Evolutionary conservation across 2,888 invertebrate genomes (phyloP).

Genomic region (Coelinius sp.): DNA sequence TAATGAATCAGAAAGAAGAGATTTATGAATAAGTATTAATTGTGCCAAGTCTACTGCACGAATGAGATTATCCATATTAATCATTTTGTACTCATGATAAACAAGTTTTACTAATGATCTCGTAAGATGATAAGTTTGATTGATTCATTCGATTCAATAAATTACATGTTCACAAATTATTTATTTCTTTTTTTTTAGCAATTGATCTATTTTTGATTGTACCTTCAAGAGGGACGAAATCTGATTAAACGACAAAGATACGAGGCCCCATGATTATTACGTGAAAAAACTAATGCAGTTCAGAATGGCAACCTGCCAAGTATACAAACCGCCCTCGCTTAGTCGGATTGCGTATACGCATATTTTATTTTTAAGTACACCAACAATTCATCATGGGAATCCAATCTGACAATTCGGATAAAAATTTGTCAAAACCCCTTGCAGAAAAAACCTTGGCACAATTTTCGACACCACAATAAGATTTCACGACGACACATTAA

Average conservation of each 20-base stretch:
- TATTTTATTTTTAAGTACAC: slow-evolving; percentile 49
- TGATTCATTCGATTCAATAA: background rate
- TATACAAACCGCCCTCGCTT: slow-evolving; percentile 63
- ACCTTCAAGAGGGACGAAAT: background rate
- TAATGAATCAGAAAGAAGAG: background rate
- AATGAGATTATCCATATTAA: background rate
- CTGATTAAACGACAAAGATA: background rate
- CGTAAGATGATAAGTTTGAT: background rate
- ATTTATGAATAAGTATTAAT: background rate
- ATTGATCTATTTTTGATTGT: background rate
- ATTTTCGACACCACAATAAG: slow-evolving; percentile 1
- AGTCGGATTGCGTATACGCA: slow-evolving; percentile 59
- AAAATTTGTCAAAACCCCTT: background rate
- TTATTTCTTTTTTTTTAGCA: background rate
- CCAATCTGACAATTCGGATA: slow-evolving; percentile 8
- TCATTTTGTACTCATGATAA: background rate
- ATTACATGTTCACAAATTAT: background rate
- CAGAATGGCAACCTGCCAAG: slow-evolving; percentile 56
- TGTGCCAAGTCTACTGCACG: background rate
- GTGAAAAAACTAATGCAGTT: background rate
- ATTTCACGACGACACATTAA: background rate
- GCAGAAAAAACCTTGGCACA: slow-evolving; percentile 17
- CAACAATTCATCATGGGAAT: slow-evolving; percentile 48
- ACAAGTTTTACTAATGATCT: background rate
- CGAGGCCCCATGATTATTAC: background rate